Evolutionary conservation across 2,797 vertebrate species (phyloP).

Genomic region (Muscicapa comitata): DNA sequence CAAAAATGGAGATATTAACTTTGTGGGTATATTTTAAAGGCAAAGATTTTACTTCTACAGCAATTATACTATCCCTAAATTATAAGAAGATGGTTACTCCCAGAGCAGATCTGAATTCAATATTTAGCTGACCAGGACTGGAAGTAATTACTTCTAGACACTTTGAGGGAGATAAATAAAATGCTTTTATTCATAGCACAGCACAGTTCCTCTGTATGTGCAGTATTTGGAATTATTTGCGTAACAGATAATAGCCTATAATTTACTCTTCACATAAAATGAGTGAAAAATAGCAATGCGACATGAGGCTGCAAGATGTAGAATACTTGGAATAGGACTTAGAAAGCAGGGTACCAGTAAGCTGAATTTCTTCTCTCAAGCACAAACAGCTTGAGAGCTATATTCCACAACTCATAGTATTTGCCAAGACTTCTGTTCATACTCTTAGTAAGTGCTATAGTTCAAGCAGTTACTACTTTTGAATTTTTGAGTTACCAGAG

Average conservation of each 20-base stretch:
- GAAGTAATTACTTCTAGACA: conserved; percentile 5
- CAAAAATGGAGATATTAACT: conserved; percentile 14
- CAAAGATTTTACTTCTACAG: neutral
- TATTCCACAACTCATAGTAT: neutral
- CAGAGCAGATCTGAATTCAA: neutral
- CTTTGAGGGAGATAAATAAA: conserved; percentile 4
- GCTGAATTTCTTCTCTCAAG: neutral
- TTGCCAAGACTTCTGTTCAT: neutral
- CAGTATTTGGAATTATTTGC: neutral
- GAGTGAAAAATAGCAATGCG: neutral
- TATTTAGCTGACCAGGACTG: neutral
- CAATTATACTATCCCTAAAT: neutral
- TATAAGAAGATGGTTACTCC: neutral
- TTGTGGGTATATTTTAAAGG: neutral
- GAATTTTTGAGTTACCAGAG: neutral
- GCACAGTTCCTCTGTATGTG: neutral
- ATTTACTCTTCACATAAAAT: neutral
- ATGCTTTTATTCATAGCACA: neutral
- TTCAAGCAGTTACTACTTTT: neutral
- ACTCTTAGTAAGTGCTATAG: neutral
- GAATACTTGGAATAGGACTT: neutral
- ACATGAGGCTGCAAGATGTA: neutral
- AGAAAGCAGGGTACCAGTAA: neutral
- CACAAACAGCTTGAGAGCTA: neutral
- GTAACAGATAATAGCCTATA: neutral